A percentile compares a stretch with the other conserved stretches of the same genome.
Evolutionary conservation across 1,140 invertebrate genomes (phyloP).

Genomic region (Choristoneura fumiferana): DNA sequence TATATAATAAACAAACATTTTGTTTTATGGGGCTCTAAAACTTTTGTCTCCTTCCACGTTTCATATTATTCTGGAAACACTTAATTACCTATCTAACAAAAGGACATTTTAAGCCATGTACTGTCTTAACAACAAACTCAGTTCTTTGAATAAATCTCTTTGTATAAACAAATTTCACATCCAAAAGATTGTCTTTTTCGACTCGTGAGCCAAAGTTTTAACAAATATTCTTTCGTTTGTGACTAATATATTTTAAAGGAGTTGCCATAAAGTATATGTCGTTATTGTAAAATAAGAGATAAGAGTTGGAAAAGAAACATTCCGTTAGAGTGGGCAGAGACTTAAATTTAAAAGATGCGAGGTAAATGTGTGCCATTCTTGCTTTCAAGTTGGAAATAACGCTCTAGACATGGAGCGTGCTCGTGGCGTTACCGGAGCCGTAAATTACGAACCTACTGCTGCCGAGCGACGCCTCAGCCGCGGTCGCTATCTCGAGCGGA

Average conservation of each 20-base stretch:
- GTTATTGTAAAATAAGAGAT: constrained; percentile 7
- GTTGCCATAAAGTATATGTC: no score
- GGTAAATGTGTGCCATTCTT: constrained; percentile 70
- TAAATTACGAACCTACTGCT: constrained; percentile 63
- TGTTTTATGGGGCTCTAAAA: no score
- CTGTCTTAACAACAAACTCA: no score
- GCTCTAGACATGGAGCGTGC: constrained; percentile 70
- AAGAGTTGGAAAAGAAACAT: constrained; percentile 8
- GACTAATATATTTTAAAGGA: constrained; percentile 1
- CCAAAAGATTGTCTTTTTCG: no score
- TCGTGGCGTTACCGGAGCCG: constrained; percentile 72
- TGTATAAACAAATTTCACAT: no score
- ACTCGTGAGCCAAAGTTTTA: constrained; percentile 6
- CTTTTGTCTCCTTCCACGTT: no score
- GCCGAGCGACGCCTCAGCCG: constrained; percentile 28
- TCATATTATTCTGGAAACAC: no score
- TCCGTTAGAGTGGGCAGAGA: constrained; percentile 46
- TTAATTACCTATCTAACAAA: background rate
- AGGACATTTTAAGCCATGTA: background rate
- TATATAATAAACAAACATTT: no score
- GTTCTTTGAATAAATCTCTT: no score
- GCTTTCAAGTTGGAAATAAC: constrained; percentile 76
- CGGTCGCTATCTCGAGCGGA: constrained; percentile 48
- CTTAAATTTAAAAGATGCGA: constrained; percentile 69
- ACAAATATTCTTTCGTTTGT: constrained; percentile 3